A percentile compares a stretch with the other conserved stretches of the same genome.
Evolutionary conservation across 1,140 invertebrate species (phyloP).

Genomic region (Apocrypta bakeri): DNA sequence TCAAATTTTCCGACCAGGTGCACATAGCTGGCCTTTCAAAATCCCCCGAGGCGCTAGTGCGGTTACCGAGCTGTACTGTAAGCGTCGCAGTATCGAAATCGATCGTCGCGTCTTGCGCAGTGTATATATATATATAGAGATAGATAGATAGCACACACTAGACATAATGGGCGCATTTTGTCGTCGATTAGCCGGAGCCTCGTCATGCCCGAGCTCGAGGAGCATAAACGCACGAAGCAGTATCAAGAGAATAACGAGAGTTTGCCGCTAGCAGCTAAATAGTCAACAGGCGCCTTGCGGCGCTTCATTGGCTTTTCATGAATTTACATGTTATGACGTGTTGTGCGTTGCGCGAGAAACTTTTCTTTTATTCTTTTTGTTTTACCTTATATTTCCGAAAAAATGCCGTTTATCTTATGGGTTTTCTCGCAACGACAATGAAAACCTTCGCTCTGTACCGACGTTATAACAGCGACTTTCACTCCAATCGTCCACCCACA

Average conservation of each 20-base stretch:
- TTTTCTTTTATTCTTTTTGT: too few relatives aligned
- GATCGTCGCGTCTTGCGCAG: background rate
- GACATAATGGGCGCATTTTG: conserved; percentile 25
- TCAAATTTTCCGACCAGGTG: background rate
- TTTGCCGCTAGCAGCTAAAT: too few relatives aligned
- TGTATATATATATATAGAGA: background rate
- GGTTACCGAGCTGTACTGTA: background rate
- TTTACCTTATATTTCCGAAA: too few relatives aligned
- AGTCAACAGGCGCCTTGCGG: too few relatives aligned
- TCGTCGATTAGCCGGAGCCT: conserved; percentile 24
- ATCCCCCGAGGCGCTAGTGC: background rate
- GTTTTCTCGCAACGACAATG: too few relatives aligned
- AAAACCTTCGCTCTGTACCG: too few relatives aligned
- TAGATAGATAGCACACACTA: background rate
- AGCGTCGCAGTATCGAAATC: background rate
- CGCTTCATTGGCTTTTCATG: too few relatives aligned
- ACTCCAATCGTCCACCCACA: background rate
- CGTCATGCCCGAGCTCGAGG: too few relatives aligned
- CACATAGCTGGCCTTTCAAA: background rate
- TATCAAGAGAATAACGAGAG: background rate
- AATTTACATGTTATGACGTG: too few relatives aligned
- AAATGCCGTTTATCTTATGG: too few relatives aligned
- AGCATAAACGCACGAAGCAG: background rate
- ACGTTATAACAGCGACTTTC: background rate
- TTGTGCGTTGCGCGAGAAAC: too few relatives aligned